These are phyloP conservation scores for Ceratina japonica DNA, from an alignment of 1,140 invertebrate species.

Conservation along the genomic window DNA sequence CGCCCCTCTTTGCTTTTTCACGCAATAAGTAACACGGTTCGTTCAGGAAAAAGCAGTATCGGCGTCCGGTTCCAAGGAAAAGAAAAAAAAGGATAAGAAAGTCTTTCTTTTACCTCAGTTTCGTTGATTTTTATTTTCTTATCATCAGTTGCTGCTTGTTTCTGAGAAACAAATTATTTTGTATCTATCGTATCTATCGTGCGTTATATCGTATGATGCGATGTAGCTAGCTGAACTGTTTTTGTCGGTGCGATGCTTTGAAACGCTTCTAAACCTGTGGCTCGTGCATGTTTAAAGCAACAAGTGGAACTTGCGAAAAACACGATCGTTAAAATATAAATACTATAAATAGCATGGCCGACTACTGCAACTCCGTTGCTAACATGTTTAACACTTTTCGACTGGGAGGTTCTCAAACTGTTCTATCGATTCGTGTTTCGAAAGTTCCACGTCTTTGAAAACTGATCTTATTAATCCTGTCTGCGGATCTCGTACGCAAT, in stretches of 20 bases:
- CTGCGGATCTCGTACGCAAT: slow-evolving; percentile 61
- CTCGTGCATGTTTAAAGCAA: slow-evolving; percentile 40
- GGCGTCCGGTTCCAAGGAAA: background rate
- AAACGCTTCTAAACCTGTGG: background rate
- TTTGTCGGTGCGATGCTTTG: slow-evolving; percentile 16
- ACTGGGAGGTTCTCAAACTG: too few relatives aligned
- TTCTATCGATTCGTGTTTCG: slow-evolving; percentile 31
- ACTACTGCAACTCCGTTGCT: background rate
- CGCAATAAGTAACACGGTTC: background rate
- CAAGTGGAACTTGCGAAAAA: slow-evolving; percentile 8
- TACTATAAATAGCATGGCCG: background rate
- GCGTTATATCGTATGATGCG: background rate
- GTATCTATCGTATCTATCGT: slow-evolving; percentile 4
- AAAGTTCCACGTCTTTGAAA: slow-evolving; percentile 56
- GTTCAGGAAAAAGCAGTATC: slow-evolving; percentile 49
- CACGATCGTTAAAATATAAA: background rate
- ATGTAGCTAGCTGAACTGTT: slow-evolving; percentile 20
- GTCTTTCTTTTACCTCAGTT: background rate
- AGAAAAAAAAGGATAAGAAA: background rate
- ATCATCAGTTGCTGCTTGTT: slow-evolving; percentile 42
- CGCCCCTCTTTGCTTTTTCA: slow-evolving; percentile 67
- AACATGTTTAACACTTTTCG: background rate
- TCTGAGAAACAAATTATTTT: background rate
- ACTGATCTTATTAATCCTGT: slow-evolving; percentile 77
- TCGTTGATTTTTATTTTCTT: too few relatives aligned